Conservation (phyloP, 2,113 vertebrate genomes). For the Cololabis saira region DNA sequence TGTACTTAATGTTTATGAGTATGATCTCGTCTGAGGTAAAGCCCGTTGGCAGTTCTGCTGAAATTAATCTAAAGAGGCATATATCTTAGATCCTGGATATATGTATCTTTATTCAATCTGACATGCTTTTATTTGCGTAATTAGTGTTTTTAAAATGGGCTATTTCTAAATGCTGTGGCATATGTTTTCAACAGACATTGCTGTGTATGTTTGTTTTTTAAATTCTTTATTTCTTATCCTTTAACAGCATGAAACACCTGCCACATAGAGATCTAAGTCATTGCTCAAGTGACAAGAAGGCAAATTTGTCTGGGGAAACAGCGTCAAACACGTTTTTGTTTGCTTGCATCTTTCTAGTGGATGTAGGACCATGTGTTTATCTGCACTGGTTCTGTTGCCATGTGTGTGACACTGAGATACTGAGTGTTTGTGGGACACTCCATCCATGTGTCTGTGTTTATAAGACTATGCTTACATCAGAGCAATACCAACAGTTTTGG, state of each 20-base stretch:
- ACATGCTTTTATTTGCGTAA: not conserved
- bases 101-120: not conserved
- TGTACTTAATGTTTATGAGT: no score
- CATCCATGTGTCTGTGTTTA: constrained; percentile 18
- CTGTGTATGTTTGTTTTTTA: not conserved
- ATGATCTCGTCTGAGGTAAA: no score
- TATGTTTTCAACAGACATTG: not conserved
- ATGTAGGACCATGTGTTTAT: constrained; percentile 24
- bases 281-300: constrained; percentile 32
- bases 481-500: constrained; percentile 63
- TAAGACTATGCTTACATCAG: constrained; percentile 46
- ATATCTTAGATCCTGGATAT: not conserved
- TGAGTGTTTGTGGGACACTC: constrained; percentile 34
- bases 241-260: not conserved
- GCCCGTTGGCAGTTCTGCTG: no score
- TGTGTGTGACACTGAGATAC: constrained; percentile 26
- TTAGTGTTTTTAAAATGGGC: not conserved
- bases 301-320: constrained; percentile 25
- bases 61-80: not conserved
- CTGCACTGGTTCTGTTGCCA: constrained; percentile 27
- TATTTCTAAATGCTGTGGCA: not conserved
- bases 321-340: constrained; percentile 38
- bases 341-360: constrained; percentile 39
- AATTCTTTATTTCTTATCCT: not conserved
- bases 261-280: not conserved